Evolutionary conservation across 37 sponge, comb jelly and placozoan species (phyloP).

Genomic region (Hexactinellida sp.): DNA sequence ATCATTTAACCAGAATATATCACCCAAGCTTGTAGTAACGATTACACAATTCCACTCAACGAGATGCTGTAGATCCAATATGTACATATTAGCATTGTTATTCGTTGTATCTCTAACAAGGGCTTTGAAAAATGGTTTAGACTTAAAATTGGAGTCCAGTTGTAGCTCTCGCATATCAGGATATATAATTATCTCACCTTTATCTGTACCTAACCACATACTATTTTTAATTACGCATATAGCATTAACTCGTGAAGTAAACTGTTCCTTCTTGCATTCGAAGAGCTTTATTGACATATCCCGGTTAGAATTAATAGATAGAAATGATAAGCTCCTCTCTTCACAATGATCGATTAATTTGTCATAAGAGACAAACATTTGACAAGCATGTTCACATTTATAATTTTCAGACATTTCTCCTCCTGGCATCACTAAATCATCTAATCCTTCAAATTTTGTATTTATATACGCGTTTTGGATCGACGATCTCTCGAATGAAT

Average conservation of each 20-base stretch:
- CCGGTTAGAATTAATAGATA: not conserved
- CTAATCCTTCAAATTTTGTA: not conserved
- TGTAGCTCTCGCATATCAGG: not conserved
- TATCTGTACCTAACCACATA: slow-evolving; percentile 14
- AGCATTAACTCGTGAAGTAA: not conserved
- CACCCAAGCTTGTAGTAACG: not conserved
- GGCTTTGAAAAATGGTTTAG: not conserved
- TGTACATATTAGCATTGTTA: not conserved
- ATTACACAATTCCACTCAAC: not conserved
- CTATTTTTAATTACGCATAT: not conserved
- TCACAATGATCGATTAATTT: not conserved
- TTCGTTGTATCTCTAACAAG: not conserved
- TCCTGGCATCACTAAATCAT: not conserved
- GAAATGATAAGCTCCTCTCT: not conserved
- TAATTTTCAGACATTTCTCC: not conserved
- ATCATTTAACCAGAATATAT: not conserved
- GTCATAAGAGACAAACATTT: not conserved
- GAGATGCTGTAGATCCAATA: not conserved
- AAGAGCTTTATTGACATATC: not conserved
- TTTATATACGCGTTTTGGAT: not conserved
- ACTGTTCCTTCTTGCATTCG: not conserved
- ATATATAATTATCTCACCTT: not conserved
- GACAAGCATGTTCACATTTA: not conserved
- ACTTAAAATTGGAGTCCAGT: not conserved
- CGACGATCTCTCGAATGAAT: not conserved